Percentiles rank a stretch among this genome's conserved stretches.
Evolutionary conservation across 1,140 invertebrate genomes (phyloP).

Genomic region (Cherax quadricarinatus): DNA sequence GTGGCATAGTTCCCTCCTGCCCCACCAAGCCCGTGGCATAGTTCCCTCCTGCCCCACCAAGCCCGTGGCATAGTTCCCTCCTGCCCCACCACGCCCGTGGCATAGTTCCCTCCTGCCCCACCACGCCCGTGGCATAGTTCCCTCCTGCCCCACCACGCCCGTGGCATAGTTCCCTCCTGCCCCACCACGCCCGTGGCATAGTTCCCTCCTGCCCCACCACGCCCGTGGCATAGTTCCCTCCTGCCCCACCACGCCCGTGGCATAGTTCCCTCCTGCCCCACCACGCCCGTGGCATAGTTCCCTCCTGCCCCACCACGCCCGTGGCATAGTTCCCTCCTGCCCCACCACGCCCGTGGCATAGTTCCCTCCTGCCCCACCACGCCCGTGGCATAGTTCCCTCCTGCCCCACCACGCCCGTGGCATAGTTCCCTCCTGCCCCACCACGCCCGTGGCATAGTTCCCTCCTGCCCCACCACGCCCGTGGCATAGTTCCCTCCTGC

Average conservation of each 20-base stretch:
- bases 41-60: constrained; percentile 16
- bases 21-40: constrained; percentile 8
- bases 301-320: too few relatives aligned
- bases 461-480: not conserved
- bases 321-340: too few relatives aligned
- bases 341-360: constrained; percentile 6
- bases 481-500: constrained; percentile 34
- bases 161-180: constrained; percentile 35
- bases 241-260: not conserved
- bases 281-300: too few relatives aligned
- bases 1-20: too few relatives aligned
- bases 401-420: not conserved
- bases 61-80: too few relatives aligned
- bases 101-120: not conserved
- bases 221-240: too few relatives aligned
- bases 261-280: constrained; percentile 28
- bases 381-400: constrained; percentile 23
- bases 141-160: not conserved
- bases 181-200: not conserved
- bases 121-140: constrained; percentile 4
- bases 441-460: too few relatives aligned
- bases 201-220: too few relatives aligned
- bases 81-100: too few relatives aligned
- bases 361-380: not conserved
- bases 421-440: too few relatives aligned